Evolutionary conservation across 2,888 invertebrate genomes (phyloP), one percentile per base, ranked within the genome.

Genomic region (Nomada flava): DNA sequence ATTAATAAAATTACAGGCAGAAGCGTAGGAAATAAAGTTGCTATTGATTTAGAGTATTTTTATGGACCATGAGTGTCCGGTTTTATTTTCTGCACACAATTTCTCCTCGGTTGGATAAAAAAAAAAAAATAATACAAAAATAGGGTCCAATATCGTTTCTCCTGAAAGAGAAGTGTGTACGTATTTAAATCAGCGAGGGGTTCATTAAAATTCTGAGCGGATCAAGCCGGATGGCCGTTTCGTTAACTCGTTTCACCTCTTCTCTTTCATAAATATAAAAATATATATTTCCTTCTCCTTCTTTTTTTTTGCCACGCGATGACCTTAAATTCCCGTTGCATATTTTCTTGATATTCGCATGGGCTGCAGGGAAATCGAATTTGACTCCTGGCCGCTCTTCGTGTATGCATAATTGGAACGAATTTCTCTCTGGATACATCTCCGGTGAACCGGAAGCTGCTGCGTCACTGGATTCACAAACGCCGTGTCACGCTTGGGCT

Each of bases 281-380:
- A 36, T 36, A 36, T 36, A 7, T 36, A 5, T 29, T 29, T 36
- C 36, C 36, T 36, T 36, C 9, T 5, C 7, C 7, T 2, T 73
- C 2, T 26, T 2, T 23, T 26, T 23, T 4, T 55, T 23, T n/a
- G 4, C 18, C 47, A 15, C 7, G 15, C 23, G 20, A 9, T 44
- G 59, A 71, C 76, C 71, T 76, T 72, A 76, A 76, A 63, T 65
- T 72, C 76, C 59, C 59, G 47, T 65, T 63, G 50, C 62, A 65
- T 59, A 78, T 60, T 68, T 78, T 73, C 67, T 36, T 47, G n/a
- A 65, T 64, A 36, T 36, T 36, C 36, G 36, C 36, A 36, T 42
- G 42, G 59, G 15, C 18, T 29, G 2, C 47, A 36, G 65, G 55
- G 62, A 76, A 70, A 52, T 71, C 70, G 76, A 70, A 69, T 70